Conservation (phyloP, 92 coral and sea anemone genomes). For the Umimayanthus chanpuru region DNA sequence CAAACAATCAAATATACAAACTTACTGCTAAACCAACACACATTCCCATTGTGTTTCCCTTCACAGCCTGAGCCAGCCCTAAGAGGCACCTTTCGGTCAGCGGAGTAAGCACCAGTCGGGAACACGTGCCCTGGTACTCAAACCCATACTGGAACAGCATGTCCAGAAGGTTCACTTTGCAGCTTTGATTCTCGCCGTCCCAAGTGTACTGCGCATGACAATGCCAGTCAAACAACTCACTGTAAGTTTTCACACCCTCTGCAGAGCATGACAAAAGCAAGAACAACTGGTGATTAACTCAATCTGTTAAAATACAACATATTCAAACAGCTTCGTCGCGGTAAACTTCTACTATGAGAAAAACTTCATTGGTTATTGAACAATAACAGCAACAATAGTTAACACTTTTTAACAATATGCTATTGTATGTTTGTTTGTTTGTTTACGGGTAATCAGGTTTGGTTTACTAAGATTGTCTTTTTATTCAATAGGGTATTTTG, state of each 20-base stretch:
- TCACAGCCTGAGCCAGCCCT: conserved; percentile 90
- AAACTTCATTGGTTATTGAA: too few relatives aligned
- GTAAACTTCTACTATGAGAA: too few relatives aligned
- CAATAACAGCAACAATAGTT: too few relatives aligned
- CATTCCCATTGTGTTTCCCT: conserved; percentile 81
- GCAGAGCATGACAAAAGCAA: neutral
- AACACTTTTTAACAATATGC: too few relatives aligned
- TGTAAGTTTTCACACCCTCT: conserved; percentile 59
- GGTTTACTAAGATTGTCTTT: too few relatives aligned
- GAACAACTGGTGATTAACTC: neutral
- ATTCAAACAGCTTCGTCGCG: too few relatives aligned
- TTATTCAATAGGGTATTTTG: too few relatives aligned
- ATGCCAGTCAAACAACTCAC: conserved; percentile 88
- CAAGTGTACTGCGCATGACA: conserved; percentile 83
- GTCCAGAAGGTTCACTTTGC: conserved; percentile 71
- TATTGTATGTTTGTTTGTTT: too few relatives aligned
- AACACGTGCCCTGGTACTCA: conserved; percentile 95
- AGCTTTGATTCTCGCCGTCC: conserved; percentile 69
- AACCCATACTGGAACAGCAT: conserved; percentile 85
- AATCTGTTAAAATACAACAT: too few relatives aligned
- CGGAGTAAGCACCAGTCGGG: conserved; percentile 92
- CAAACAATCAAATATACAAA: neutral
- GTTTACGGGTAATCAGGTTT: too few relatives aligned
- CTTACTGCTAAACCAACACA: conserved; percentile 91
- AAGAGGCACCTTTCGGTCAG: conserved; percentile 90